phyloP scores from a whole-genome alignment of 2,888 invertebrate genomes.

The Trachelus iudaicus region DNA sequence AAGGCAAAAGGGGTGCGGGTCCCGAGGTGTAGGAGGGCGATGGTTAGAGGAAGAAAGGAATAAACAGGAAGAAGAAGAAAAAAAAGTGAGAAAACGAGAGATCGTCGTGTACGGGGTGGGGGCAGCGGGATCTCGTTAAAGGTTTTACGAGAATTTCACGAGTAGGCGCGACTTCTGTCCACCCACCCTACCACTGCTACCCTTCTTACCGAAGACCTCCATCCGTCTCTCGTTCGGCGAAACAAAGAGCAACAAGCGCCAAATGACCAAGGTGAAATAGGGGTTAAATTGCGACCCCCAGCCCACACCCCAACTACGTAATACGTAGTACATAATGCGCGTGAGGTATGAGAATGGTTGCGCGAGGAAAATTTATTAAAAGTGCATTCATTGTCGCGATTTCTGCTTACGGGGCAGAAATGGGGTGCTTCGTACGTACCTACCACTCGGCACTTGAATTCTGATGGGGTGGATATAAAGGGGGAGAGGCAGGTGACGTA shows the following conservation, averaged over 20 bases:
- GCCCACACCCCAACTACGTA: neutral
- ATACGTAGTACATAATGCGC: neutral
- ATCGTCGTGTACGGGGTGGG: slow-evolving; percentile 17
- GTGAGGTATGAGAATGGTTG: neutral
- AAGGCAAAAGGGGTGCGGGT: neutral
- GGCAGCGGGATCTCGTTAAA: neutral
- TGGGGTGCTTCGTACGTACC: slow-evolving; percentile 17
- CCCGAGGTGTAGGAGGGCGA: slow-evolving; percentile 5
- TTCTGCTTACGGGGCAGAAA: slow-evolving; percentile 51
- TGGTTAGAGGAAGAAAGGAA: slow-evolving; percentile 13
- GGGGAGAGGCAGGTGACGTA: slow-evolving; percentile 10
- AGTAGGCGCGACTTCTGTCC: neutral
- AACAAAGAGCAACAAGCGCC: neutral
- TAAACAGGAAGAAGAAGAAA: slow-evolving; percentile 9
- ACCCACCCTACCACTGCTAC: neutral
- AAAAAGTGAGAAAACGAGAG: slow-evolving; percentile 19
- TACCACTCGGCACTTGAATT: slow-evolving; percentile 40
- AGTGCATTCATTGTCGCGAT: slow-evolving; percentile 59
- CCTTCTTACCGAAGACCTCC: neutral
- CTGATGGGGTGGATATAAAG: slow-evolving; percentile 35
- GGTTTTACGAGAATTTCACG: neutral
- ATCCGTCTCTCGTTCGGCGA: neutral
- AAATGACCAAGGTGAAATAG: neutral
- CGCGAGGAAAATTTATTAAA: slow-evolving; percentile 59
- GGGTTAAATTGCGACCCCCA: neutral